phyloP scores from a whole-genome alignment of 1,140 invertebrate species.

The Scaptodrosophila lebanonensis region DNA sequence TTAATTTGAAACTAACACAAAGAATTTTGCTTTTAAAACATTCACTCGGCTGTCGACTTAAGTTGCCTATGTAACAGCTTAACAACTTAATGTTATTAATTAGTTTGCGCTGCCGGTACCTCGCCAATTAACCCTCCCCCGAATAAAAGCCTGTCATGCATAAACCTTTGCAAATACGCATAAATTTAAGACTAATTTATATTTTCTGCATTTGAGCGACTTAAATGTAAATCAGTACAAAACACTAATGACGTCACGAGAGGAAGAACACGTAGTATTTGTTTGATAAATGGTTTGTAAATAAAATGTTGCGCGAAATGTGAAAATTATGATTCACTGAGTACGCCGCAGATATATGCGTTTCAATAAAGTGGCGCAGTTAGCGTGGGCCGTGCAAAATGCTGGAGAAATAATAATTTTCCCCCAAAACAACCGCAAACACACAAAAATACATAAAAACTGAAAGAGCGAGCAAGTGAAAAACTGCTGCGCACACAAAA shows the following conservation, averaged over 20 bases:
- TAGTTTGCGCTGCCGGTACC: slow-evolving; percentile 25
- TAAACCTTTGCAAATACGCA: too few relatives aligned
- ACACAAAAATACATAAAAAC: slow-evolving; percentile 28
- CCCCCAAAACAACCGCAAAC: slow-evolving; percentile 25
- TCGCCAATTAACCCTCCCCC: too few relatives aligned
- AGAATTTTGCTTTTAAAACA: slow-evolving; percentile 16
- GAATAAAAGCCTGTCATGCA: too few relatives aligned
- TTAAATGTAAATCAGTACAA: too few relatives aligned
- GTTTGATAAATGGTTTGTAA: slow-evolving; percentile 64
- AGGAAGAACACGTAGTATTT: too few relatives aligned
- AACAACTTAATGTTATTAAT: slow-evolving; percentile 62
- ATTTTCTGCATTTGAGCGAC: too few relatives aligned
- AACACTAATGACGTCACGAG: too few relatives aligned
- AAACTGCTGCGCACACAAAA: slow-evolving; percentile 15
- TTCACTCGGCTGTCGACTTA: slow-evolving; percentile 6
- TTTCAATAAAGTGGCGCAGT: slow-evolving; percentile 40
- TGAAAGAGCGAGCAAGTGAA: slow-evolving; percentile 5
- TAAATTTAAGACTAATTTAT: slow-evolving; percentile 33
- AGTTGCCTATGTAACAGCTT: slow-evolving; percentile 2
- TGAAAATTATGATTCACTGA: slow-evolving; percentile 29
- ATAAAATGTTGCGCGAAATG: slow-evolving; percentile 59
- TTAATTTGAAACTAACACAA: too few relatives aligned
- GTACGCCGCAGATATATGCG: too few relatives aligned
- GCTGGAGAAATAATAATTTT: slow-evolving; percentile 49
- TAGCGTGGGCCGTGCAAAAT: slow-evolving; percentile 21